Percentiles rank a stretch among this genome's conserved stretches.
These are phyloP conservation scores for Labeo calbasu DNA, from an alignment of 2,797 vertebrate species.

Conservation along the genomic window DNA sequence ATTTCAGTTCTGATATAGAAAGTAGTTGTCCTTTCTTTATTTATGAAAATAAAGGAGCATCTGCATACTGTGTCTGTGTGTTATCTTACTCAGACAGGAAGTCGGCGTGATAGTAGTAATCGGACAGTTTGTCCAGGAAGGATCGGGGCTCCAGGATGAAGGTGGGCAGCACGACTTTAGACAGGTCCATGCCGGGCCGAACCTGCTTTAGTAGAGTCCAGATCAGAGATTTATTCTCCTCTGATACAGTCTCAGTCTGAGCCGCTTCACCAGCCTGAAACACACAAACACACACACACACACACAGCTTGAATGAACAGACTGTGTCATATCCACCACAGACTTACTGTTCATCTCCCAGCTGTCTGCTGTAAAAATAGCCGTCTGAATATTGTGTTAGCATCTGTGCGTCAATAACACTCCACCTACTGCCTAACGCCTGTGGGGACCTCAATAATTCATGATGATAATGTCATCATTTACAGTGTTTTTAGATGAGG, in stretches of 20 bases:
- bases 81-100: slow-evolving; percentile 93
- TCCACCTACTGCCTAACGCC: neutral
- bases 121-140: slow-evolving; percentile 97
- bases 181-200: slow-evolving; percentile 96
- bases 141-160: slow-evolving; percentile 97
- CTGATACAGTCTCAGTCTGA: slow-evolving; percentile 97
- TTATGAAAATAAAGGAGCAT: neutral
- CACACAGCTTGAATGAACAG: slow-evolving; percentile 39
- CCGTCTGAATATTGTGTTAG: neutral
- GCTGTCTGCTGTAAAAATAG: slow-evolving; percentile 25
- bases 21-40: neutral
- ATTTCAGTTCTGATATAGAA: neutral
- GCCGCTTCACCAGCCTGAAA: slow-evolving; percentile 92
- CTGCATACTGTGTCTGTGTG: slow-evolving; percentile 4
- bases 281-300: slow-evolving; percentile 21
- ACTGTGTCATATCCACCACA: slow-evolving; percentile 17
- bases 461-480: neutral
- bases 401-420: slow-evolving; percentile 19
- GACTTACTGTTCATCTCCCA: slow-evolving; percentile 19
- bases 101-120: slow-evolving; percentile 98
- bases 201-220: slow-evolving; percentile 98
- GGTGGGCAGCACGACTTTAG: slow-evolving; percentile 95
- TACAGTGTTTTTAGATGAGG: neutral
- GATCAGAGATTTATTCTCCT: slow-evolving; percentile 98
- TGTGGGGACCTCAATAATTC: neutral